Conservation (phyloP, 2,888 invertebrate species). For the Quadroppia sp. region DNA sequence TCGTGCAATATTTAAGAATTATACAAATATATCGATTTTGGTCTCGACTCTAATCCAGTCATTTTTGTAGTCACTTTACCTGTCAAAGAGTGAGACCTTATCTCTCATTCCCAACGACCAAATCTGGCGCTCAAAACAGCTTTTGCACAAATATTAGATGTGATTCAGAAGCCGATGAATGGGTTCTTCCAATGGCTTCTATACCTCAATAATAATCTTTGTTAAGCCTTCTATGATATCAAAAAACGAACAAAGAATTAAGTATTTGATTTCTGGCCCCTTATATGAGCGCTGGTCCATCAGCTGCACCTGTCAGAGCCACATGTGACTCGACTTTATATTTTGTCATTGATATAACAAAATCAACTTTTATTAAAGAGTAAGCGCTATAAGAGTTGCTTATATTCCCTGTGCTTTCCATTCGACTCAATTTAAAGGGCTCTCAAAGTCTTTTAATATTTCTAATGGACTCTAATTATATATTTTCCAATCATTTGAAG, state of each 20-base stretch:
- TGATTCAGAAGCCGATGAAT: neutral
- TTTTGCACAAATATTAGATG: constrained; percentile 27
- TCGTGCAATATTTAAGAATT: no score
- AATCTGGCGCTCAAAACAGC: constrained; percentile 9
- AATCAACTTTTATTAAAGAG: constrained; percentile 32
- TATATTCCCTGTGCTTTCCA: neutral
- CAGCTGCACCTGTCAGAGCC: constrained; percentile 40
- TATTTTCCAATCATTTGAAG: no score
- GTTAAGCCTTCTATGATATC: constrained; percentile 33
- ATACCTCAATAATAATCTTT: constrained; percentile 26
- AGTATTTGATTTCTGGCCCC: neutral
- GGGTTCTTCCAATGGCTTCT: neutral
- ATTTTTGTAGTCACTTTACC: constrained; percentile 12
- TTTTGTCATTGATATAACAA: constrained; percentile 23
- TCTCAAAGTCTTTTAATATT: neutral
- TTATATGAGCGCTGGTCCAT: constrained; percentile 17
- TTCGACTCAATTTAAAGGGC: constrained; percentile 10
- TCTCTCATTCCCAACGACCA: neutral
- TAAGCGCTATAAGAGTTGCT: neutral
- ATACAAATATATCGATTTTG: constrained; percentile 21
- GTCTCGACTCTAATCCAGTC: neutral
- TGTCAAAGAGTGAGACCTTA: constrained; percentile 23
- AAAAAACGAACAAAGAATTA: constrained; percentile 33
- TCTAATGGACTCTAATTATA: neutral
- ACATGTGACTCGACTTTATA: constrained; percentile 34